phyloP scores from a whole-genome alignment of 92 coral and sea anemone genomes.

The Pocillopora meandrina region DNA sequence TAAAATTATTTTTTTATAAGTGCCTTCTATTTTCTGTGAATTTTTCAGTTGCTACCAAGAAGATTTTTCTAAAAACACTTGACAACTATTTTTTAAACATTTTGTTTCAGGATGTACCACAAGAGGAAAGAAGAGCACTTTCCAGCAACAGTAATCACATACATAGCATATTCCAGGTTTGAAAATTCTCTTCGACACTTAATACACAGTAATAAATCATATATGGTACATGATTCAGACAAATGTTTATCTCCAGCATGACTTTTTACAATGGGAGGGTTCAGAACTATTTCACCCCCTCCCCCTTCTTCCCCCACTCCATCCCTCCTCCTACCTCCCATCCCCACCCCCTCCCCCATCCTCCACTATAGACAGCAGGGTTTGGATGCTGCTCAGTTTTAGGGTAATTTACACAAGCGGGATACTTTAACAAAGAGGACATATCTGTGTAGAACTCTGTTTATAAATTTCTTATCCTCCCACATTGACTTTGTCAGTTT shows the following conservation, averaged over 20 bases:
- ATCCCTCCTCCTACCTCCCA: no score
- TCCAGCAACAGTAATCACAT: conserved; percentile 91
- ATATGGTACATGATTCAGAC: not conserved
- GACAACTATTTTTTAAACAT: not conserved
- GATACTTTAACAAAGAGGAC: not conserved
- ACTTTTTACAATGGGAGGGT: no score
- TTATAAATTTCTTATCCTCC: no score
- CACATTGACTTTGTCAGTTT: not conserved
- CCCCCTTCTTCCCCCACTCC: no score
- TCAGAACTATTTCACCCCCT: no score
- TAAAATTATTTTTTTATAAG: not conserved
- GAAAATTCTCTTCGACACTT: not conserved
- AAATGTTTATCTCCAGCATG: no score
- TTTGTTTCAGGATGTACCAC: conserved; percentile 60
- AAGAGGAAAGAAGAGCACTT: conserved; percentile 85
- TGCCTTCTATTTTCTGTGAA: not conserved
- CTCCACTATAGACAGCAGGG: no score
- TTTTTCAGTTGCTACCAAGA: not conserved
- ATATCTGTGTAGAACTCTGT: no score
- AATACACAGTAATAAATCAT: not conserved
- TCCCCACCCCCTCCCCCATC: no score
- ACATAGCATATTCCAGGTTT: conserved; percentile 92
- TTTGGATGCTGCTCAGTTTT: no score
- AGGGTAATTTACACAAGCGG: no score
- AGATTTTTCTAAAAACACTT: not conserved